A percentile compares a stretch with the other conserved stretches of the same genome.
These are phyloP conservation scores for Sebastes diaconus DNA, from an alignment of 2,797 vertebrate species.

Conservation along the genomic window DNA sequence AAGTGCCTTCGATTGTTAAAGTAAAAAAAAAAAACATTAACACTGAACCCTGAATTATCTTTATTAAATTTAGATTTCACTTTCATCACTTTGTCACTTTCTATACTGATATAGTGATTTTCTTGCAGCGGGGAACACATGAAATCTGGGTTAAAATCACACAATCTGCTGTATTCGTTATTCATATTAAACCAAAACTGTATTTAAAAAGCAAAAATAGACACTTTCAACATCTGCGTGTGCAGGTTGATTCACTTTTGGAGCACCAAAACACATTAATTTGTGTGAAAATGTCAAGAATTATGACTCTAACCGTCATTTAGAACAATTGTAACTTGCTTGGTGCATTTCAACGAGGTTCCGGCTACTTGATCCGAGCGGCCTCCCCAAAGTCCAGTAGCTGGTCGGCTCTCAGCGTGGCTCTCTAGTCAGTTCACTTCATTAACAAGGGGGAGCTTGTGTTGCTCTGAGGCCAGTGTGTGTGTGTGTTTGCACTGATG, in stretches of 20 bases:
- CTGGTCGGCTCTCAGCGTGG: slow-evolving; percentile 36
- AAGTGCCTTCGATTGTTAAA: too few species aligned
- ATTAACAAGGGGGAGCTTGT: slow-evolving; percentile 48
- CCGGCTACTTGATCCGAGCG: slow-evolving; percentile 62
- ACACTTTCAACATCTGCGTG: not conserved
- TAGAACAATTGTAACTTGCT: slow-evolving; percentile 26
- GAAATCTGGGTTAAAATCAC: not conserved
- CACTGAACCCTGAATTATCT: too few species aligned
- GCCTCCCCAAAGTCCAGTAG: slow-evolving; percentile 47
- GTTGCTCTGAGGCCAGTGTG: slow-evolving; percentile 39
- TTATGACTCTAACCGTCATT: not conserved
- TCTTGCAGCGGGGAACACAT: not conserved
- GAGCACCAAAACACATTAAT: slow-evolving; percentile 22
- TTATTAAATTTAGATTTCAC: not conserved
- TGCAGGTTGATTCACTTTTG: not conserved
- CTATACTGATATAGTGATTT: not conserved
- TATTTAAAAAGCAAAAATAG: not conserved
- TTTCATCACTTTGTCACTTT: not conserved
- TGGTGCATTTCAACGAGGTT: slow-evolving; percentile 49
- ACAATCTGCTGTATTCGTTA: not conserved
- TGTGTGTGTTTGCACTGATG: slow-evolving; percentile 34
- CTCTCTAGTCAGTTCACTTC: slow-evolving; percentile 49
- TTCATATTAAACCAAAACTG: not conserved
- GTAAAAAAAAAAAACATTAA: too few species aligned
- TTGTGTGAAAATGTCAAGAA: slow-evolving; percentile 18